phyloP scores from a whole-genome alignment of 2,797 vertebrate species.

The Microcaecilia unicolor region DNA sequence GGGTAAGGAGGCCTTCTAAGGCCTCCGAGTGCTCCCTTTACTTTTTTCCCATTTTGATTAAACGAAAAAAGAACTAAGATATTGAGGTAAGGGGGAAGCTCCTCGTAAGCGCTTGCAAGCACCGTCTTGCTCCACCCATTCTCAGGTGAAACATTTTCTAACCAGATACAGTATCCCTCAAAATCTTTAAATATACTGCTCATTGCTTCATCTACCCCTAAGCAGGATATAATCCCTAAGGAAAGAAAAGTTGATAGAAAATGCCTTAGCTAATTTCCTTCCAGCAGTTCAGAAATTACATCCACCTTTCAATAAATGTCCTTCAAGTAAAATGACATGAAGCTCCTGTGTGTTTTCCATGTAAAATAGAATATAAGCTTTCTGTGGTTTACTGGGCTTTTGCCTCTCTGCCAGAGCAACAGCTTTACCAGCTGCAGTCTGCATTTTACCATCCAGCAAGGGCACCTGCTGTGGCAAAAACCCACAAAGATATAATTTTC shows the following conservation, averaged over 20 bases:
- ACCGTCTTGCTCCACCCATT: too few relatives aligned
- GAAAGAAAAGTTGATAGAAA: constrained; percentile 13
- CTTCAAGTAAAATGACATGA: constrained; percentile 20
- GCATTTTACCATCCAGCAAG: constrained; percentile 26
- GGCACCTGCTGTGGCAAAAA: constrained; percentile 39
- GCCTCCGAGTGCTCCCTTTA: too few relatives aligned
- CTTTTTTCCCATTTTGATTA: too few relatives aligned
- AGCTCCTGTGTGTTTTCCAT: constrained; percentile 16
- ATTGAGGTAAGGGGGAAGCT: too few relatives aligned
- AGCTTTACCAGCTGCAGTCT: constrained; percentile 43
- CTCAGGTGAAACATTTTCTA: constrained; percentile 20
- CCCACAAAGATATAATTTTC: constrained; percentile 38
- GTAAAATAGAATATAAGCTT: constrained; percentile 25
- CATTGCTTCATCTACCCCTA: constrained; percentile 12
- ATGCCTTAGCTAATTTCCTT: constrained; percentile 11
- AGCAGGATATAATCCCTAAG: background rate
- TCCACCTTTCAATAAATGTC: constrained; percentile 30
- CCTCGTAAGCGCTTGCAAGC: too few relatives aligned
- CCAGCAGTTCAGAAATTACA: background rate
- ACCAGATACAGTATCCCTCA: constrained; percentile 13
- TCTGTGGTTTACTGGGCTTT: constrained; percentile 23
- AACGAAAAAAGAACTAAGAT: too few relatives aligned
- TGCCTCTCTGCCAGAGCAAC: constrained; percentile 31
- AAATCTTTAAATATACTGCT: constrained; percentile 19
- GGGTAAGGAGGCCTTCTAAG: too few relatives aligned